Percentiles rank a stretch among this genome's conserved stretches.
These are phyloP conservation scores for Hesperia comma DNA, from an alignment of 2,888 invertebrate species.

Conservation along the genomic window DNA sequence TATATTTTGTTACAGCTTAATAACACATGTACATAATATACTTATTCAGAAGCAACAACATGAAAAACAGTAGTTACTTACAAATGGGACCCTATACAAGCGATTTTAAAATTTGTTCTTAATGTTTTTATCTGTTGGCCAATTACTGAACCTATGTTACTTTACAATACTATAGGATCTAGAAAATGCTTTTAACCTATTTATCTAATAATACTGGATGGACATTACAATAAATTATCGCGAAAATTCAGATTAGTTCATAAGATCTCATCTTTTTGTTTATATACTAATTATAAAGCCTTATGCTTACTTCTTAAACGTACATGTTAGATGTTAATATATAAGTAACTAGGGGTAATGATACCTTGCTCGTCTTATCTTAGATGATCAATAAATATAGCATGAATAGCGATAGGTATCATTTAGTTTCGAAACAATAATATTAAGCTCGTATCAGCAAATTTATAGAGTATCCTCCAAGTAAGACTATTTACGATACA, in stretches of 20 bases:
- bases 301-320: constrained; percentile 55
- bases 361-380: constrained; percentile 58
- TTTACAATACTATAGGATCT: constrained; percentile 70
- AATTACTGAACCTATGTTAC: constrained; percentile 66
- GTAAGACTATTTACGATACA: constrained; percentile 3
- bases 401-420: constrained; percentile 13
- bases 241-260: constrained; percentile 78
- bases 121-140: constrained; percentile 54
- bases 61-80: background rate
- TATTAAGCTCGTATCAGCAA: constrained; percentile 65
- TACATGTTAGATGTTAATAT: constrained; percentile 68
- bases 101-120: constrained; percentile 28
- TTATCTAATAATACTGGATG: constrained; percentile 83
- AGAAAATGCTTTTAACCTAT: constrained; percentile 69
- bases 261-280: constrained; percentile 78
- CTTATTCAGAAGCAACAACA: constrained; percentile 16
- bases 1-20: too few species aligned
- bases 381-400: constrained; percentile 58
- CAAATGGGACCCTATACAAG: constrained; percentile 23
- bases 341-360: constrained; percentile 64
- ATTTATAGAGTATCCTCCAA: constrained; percentile 46
- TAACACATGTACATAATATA: too few species aligned
- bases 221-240: constrained; percentile 78
- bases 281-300: constrained; percentile 79
- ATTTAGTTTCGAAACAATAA: constrained; percentile 53